Base-by-base conservation (phyloP, 2,797 vertebrate genomes). In the Thaleichthys pacificus region DNA sequence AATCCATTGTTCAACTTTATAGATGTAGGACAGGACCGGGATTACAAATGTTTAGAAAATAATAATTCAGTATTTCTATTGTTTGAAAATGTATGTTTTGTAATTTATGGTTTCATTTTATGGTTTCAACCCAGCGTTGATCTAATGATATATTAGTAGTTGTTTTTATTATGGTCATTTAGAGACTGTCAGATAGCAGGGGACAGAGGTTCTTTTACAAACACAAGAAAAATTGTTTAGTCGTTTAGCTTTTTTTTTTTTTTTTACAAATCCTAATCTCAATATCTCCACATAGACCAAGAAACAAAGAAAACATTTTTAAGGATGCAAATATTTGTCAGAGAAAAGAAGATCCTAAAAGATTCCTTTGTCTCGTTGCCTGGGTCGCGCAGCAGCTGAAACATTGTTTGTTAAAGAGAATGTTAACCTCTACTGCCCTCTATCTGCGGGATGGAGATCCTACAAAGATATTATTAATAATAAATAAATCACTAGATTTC, bases 361-460 rank as follows among this genome's bases (percentile, higher is more conserved):
- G 7, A 17, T 15, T 54, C 19, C 5, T 28, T 51, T 51, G n/a
- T 21, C 49, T 68, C 26, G 24, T 49, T 28, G 24, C 19, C 28
- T 17, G 26, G 49, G 49, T 7, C 22, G 54, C 28, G 24, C 47
- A 51, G 11, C 47, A 30, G 19, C 4, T 4, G 14, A 19, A 47
- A 47, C 9, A 11, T 42, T 19, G 15, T 32, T 38, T 66, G 32
- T 47, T 24, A 9, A 11, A 42, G 5, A 24, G 5, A 26, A 3
- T 6, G 6, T 15, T 75, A 71, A 72, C 72, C 73, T 87, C 24
- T 89, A 75, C 90, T 87, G 86, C 89, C 90, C 87, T 61, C 90
- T 88, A 69, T 56, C 60, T 12, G 38, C 72, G 3, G 68, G 0
- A 60, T 1, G 15, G 26, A 9, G 77, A n/a, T 49, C 61, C 49